phyloP scores from a whole-genome alignment of 2,113 vertebrate species.

The Upupa epops region DNA sequence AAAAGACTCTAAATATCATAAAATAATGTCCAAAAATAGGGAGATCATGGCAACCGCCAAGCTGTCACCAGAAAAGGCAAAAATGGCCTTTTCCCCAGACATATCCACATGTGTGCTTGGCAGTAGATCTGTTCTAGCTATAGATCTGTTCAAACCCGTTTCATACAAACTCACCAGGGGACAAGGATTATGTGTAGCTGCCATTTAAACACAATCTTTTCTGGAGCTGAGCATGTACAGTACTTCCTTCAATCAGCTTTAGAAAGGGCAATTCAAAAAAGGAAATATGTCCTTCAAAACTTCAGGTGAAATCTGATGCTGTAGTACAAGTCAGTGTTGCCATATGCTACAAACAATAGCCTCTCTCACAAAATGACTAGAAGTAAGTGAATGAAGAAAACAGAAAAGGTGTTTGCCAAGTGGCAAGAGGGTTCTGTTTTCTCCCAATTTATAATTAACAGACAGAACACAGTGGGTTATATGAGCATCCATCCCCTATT shows the following conservation, averaged over 20 bases:
- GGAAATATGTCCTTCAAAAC: neutral
- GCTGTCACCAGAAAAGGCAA: neutral
- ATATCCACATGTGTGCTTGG: neutral
- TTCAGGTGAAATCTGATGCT: neutral
- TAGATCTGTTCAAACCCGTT: neutral
- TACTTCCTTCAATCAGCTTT: neutral
- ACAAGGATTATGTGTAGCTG: neutral
- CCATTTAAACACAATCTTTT: neutral
- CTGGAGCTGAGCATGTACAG: neutral
- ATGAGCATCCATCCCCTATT: neutral
- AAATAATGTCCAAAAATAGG: neutral
- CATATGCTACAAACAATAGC: neutral
- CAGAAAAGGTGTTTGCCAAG: neutral
- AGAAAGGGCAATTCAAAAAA: neutral
- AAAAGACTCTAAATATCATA: neutral
- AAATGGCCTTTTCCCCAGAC: neutral
- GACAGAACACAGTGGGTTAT: neutral
- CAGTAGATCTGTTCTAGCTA: neutral
- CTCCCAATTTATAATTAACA: accelerated
- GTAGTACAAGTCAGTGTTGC: neutral
- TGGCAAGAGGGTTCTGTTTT: neutral
- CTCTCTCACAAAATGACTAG: neutral
- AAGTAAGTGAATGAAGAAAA: neutral
- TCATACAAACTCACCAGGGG: neutral
- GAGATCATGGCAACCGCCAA: neutral